Conservation (phyloP, 2,888 invertebrate genomes). For the Balanococcus diminutus region DNA sequence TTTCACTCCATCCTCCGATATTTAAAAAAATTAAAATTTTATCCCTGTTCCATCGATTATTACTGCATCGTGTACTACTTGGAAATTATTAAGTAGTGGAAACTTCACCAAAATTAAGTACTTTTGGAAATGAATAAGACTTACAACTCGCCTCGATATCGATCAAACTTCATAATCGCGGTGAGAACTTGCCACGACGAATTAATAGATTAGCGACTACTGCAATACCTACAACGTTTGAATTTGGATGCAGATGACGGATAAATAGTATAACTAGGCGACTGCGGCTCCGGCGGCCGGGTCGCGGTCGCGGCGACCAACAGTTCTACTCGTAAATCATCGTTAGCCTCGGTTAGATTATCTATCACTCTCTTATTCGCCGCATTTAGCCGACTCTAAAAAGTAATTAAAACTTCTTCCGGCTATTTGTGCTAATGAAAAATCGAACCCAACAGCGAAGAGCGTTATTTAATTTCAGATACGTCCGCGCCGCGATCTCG, state of each 20-base stretch:
- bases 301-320: neutral
- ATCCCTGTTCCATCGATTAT: too few relatives aligned
- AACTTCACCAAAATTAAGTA: neutral
- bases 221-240: too few relatives aligned
- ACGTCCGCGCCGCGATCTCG: neutral
- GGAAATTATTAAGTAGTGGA: neutral
- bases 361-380: neutral
- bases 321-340: conserved; percentile 14
- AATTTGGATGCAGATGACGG: neutral
- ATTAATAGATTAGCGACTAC: neutral
- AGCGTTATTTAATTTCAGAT: neutral
- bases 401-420: conserved; percentile 27
- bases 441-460: neutral
- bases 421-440: conserved; percentile 18
- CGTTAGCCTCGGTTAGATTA: conserved; percentile 15
- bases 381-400: neutral
- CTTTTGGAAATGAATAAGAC: neutral
- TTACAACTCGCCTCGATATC: neutral
- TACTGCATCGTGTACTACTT: too few relatives aligned
- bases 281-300: neutral
- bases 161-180: neutral
- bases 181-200: neutral
- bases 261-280: neutral
- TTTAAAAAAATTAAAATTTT: too few relatives aligned
- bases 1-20: too few relatives aligned